Conservation (phyloP, 2,797 vertebrate species). For the Syngnathus acus region DNA sequence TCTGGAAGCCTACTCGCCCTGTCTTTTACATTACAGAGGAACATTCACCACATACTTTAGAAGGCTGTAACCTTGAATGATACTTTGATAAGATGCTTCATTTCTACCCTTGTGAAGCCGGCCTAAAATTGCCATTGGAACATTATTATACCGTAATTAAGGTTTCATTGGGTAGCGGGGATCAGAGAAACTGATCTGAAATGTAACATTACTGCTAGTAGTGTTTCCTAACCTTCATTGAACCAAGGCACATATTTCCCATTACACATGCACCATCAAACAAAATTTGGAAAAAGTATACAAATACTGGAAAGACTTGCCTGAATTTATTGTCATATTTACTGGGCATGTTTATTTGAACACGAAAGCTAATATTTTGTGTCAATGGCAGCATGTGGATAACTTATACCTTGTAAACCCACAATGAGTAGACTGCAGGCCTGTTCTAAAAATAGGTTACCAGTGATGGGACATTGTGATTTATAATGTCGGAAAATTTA, state of each 20-base stretch:
- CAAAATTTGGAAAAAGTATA: too few species aligned
- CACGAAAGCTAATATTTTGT: too few species aligned
- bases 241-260: not conserved
- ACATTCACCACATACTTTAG: slow-evolving; percentile 29
- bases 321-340: too few species aligned
- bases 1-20: slow-evolving; percentile 23
- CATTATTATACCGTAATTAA: slow-evolving; percentile 13
- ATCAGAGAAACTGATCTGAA: not conserved
- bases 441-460: too few species aligned
- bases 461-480: too few species aligned
- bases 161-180: slow-evolving; percentile 19
- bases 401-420: too few species aligned
- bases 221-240: not conserved
- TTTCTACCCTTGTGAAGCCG: not conserved
- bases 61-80: slow-evolving; percentile 45
- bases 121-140: not conserved
- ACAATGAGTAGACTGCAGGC: too few species aligned
- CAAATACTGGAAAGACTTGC: too few species aligned
- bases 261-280: too few species aligned
- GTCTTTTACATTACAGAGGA: slow-evolving; percentile 53
- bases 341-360: too few species aligned
- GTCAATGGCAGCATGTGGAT: too few species aligned
- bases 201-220: not conserved
- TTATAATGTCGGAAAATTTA: too few species aligned
- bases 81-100: slow-evolving; percentile 17